Percentiles rank a stretch among this genome's conserved stretches.
Evolutionary conservation across 1,140 invertebrate species (phyloP).

Genomic region (Sarcophaga bullata): DNA sequence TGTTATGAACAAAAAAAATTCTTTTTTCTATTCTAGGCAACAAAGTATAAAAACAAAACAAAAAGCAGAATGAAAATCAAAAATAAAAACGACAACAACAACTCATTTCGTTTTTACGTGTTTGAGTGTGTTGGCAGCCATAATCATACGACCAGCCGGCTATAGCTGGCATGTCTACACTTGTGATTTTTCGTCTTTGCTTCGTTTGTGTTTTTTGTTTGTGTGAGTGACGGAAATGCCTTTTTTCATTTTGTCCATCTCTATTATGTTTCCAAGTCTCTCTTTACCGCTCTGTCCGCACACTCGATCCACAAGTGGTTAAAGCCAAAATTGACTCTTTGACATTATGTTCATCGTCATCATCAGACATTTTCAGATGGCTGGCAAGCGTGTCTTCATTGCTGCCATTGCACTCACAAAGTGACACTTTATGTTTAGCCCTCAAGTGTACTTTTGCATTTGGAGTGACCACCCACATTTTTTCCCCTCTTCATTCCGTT

Average conservation of each 20-base stretch:
- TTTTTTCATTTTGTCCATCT: slow-evolving; percentile 1
- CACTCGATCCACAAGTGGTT: slow-evolving; percentile 31
- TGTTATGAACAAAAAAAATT: not conserved
- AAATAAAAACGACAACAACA: not conserved
- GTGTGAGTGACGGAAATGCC: slow-evolving; percentile 6
- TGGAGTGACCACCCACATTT: slow-evolving; percentile 1
- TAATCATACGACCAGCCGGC: not conserved
- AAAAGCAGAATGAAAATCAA: not conserved
- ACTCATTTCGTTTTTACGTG: not conserved
- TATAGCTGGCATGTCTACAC: too few species aligned
- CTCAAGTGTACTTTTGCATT: slow-evolving; percentile 29
- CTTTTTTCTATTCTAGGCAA: not conserved
- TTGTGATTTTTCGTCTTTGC: too few species aligned
- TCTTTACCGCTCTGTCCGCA: not conserved
- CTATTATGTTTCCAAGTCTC: not conserved
- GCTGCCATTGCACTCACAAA: slow-evolving; percentile 23
- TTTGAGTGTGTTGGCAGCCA: not conserved
- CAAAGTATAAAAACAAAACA: not conserved
- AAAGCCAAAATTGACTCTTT: slow-evolving; percentile 39
- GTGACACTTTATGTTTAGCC: slow-evolving; percentile 35
- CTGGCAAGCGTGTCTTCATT: slow-evolving; percentile 31
- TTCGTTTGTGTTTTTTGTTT: not conserved
- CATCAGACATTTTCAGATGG: slow-evolving; percentile 39
- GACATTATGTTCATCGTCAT: slow-evolving; percentile 37
- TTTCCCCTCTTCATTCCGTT: not conserved